phyloP scores from a whole-genome alignment of 2,888 invertebrate genomes.

The Noctua pronuba region DNA sequence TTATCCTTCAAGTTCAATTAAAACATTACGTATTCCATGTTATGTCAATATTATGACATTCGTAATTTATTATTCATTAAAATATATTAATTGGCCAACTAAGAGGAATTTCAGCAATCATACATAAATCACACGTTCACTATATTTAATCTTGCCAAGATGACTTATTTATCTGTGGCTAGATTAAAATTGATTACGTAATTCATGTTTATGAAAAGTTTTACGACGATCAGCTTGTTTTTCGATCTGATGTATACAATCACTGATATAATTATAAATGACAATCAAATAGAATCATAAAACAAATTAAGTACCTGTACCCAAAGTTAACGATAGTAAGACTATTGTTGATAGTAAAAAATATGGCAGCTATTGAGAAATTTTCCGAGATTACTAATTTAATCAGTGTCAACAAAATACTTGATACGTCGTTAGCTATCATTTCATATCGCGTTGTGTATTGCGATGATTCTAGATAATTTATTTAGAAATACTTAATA shows the following conservation, averaged over 20 bases:
- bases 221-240: conserved; percentile 11
- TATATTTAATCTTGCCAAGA: not conserved
- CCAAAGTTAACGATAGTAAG: conserved; percentile 8
- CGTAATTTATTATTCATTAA: not conserved
- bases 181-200: not conserved
- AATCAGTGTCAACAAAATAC: conserved; percentile 49
- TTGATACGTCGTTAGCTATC: conserved; percentile 32
- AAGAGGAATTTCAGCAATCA: not conserved
- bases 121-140: not conserved
- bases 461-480: conserved; percentile 44
- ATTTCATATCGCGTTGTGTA: conserved; percentile 38
- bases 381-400: conserved; percentile 25
- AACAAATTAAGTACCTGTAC: conserved; percentile 1
- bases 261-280: conserved; percentile 6
- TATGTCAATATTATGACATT: conserved; percentile 13
- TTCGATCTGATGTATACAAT: conserved; percentile 10
- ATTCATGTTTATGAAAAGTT: conserved; percentile 11
- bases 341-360: conserved; percentile 21
- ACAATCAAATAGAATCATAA: conserved; percentile 21
- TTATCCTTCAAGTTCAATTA: conserved; percentile 11
- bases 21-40: conserved; percentile 1
- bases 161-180: conserved; percentile 7
- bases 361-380: conserved; percentile 30
- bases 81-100: not conserved
- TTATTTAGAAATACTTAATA: conserved; percentile 37